Conservation (phyloP, 1,140 invertebrate species). For the Listronotus oregonensis region DNA sequence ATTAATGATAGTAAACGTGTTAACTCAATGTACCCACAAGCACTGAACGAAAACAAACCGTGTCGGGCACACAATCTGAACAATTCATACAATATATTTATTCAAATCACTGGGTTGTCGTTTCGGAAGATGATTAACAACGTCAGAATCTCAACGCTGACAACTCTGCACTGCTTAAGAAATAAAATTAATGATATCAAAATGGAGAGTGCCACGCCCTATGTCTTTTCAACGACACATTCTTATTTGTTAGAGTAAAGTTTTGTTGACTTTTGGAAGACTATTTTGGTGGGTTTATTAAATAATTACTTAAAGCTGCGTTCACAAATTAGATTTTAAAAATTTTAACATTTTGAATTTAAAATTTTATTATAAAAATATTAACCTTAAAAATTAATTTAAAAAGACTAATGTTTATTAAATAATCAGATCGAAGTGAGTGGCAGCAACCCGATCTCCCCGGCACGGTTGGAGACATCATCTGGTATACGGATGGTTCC, state of each 20-base stretch:
- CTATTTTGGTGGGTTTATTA: too few species aligned
- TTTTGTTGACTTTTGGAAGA: too few species aligned
- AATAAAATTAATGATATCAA: constrained; percentile 30
- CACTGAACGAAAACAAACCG: constrained; percentile 20
- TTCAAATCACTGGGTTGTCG: constrained; percentile 26
- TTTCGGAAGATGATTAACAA: constrained; percentile 21
- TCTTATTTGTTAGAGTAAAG: constrained; percentile 18
- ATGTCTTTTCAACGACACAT: constrained; percentile 25
- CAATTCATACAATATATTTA: constrained; percentile 25
- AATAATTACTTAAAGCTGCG: too few species aligned
- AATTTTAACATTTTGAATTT: too few species aligned
- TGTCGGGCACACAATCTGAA: constrained; percentile 27
- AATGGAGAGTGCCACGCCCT: constrained; percentile 25
- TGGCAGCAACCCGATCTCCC: too few species aligned
- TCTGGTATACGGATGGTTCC: too few species aligned
- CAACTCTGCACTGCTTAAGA: constrained; percentile 23
- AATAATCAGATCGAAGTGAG: too few species aligned
- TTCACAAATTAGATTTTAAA: too few species aligned
- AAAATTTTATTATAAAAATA: too few species aligned
- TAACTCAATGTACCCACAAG: constrained; percentile 12
- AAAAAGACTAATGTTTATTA: too few species aligned
- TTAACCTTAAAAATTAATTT: too few species aligned
- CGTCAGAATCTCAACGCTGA: not conserved
- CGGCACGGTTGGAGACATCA: too few species aligned
- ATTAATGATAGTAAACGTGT: constrained; percentile 27